A percentile compares a stretch with the other conserved stretches of the same genome.
Evolutionary conservation across 2,113 vertebrate species (phyloP).

Genomic region (Polypterus bichir): DNA sequence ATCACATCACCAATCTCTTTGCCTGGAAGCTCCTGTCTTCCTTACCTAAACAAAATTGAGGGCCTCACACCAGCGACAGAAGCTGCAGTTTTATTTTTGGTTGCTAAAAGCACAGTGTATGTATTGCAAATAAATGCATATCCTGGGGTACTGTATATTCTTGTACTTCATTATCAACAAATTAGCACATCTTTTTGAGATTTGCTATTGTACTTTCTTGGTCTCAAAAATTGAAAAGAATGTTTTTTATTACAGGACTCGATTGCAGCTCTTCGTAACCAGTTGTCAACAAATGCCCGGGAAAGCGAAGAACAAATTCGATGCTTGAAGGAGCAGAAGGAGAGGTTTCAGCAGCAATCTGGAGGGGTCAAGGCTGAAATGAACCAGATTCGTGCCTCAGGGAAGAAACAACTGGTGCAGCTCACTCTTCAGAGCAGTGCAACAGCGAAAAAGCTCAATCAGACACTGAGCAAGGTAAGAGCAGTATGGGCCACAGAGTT

Average conservation of each 20-base stretch:
- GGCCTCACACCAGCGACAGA: no score
- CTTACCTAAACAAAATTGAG: no score
- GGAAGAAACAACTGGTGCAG: slow-evolving; percentile 36
- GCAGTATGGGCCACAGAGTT: background rate
- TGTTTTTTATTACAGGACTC: slow-evolving; percentile 34
- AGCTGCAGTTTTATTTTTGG: no score
- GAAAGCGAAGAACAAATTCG: slow-evolving; percentile 36
- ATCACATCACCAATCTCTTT: no score
- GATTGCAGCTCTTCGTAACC: slow-evolving; percentile 31
- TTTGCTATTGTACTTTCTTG: no score
- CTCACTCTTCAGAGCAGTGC: slow-evolving; percentile 45
- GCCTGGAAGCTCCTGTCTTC: no score
- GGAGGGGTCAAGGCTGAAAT: slow-evolving; percentile 46
- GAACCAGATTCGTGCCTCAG: slow-evolving; percentile 23
- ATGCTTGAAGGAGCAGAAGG: slow-evolving; percentile 30
- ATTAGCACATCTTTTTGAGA: no score
- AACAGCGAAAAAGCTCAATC: slow-evolving; percentile 42
- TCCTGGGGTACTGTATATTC: no score
- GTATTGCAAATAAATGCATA: no score
- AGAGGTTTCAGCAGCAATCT: slow-evolving; percentile 32
- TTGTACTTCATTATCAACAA: no score
- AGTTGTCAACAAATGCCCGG: slow-evolving; percentile 22
- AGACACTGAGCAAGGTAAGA: slow-evolving; percentile 44
- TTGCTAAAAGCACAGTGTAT: no score
- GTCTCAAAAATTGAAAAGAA: no score